Conservation (phyloP, 2,113 vertebrate genomes). For the Sylvicapra grimmia region DNA sequence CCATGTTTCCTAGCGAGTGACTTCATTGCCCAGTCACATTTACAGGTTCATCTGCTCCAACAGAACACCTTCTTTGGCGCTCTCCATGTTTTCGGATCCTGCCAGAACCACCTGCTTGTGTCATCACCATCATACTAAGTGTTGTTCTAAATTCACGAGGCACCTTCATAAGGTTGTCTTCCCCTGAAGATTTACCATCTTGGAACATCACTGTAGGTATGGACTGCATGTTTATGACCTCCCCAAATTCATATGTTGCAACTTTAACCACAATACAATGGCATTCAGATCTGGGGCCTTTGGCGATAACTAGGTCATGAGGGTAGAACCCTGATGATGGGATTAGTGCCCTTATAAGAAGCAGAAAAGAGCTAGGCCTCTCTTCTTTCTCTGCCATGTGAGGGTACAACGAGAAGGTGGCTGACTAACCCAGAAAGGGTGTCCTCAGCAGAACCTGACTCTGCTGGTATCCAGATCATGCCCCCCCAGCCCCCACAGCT, state of each 20-base stretch:
- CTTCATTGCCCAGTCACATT: constrained; percentile 85
- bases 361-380: background rate
- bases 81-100: constrained; percentile 84
- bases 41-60: constrained; percentile 78
- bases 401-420: background rate
- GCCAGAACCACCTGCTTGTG: constrained; percentile 87
- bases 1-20: constrained; percentile 85
- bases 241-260: background rate
- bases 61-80: constrained; percentile 81
- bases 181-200: background rate
- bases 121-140: constrained; percentile 80
- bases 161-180: background rate
- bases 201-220: background rate
- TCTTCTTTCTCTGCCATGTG: background rate
- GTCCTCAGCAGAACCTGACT: background rate
- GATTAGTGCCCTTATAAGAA: background rate
- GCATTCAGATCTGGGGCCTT: background rate
- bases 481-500: background rate
- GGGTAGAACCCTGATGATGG: background rate
- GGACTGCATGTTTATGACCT: background rate
- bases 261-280: background rate
- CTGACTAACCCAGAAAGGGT: background rate
- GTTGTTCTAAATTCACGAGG: background rate
- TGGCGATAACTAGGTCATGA: background rate
- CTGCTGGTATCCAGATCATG: background rate